Base-by-base conservation (phyloP, 2,113 vertebrate species). In the Pterocles orientalis region DNA sequence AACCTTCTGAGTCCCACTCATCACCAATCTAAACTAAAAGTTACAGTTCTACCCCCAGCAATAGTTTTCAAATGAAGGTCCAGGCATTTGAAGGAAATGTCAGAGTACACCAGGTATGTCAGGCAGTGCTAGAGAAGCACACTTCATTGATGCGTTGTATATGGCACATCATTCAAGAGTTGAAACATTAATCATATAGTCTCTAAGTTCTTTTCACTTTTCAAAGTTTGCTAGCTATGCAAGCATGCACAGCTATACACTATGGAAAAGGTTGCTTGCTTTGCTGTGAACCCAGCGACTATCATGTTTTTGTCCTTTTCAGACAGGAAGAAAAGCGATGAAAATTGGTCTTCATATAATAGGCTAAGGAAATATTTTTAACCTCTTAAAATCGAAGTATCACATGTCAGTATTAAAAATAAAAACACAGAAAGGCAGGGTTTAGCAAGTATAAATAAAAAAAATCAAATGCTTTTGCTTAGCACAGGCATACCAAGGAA, bases 11-110 rank as follows among this genome's bases (percentile, higher is more conserved):
- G 36, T 80, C 43, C 51, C 39, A 58, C 17, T 16, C 20, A 39
- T 88, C 71, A 86, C 60, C 29, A 48, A 20, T 62, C 78, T 94
- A 90, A 92, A 75, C 18, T 75, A 39, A 83, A 93, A 86, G 71
- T 25, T 86, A 58, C 18, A 90, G 33, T 75, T 88, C 79, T 81
- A 18, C 36, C 58, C 60, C 56, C 2, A 14, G 62, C 68, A 80
- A 73, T 33, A 68, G 23, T 83, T 86, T 93, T 93, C n/a, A 96
- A 85, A 93, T 66, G 64, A 85, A 85, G 3, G 26, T 85, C 62
- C 62, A 23, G 24, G 23, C 19, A 50, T 71, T 77, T 90, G 85
- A 94, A 92, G 68, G 60, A 94, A 94, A 90, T 94, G 82, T 97
- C 94, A 94, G 62, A 43, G 45, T 24, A 80, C 13, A 69, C 24